Evolutionary conservation across 2,113 vertebrate species (phyloP), one percentile per base, ranked within the genome.

Genomic region (Baryphthengus martii): DNA sequence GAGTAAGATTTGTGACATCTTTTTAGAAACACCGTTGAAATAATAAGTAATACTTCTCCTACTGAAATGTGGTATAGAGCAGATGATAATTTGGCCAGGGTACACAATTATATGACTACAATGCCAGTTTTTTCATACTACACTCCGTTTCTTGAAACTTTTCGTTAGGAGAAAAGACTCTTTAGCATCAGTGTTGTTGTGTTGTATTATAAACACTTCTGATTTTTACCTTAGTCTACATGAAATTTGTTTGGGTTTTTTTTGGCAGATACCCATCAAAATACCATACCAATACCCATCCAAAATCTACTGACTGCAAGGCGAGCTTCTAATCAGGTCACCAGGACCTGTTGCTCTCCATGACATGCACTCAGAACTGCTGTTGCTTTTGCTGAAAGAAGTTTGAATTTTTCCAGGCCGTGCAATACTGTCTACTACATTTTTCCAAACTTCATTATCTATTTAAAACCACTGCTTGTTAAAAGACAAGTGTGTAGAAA

Each of bases 71-170:
- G 12, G 4, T 33, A 18, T 11, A 35, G 24, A 74, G 28, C 74
- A 65, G 17, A 61, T 3, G 7, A 39, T 9, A 14, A 35, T 50
- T 39, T 56, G 44, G 17, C 9, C 33, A 50, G 11, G 3, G 11
- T n/a, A 31, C 13, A 68, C 21, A 79, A 13, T 7, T 31, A 3
- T 59, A 28, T 29, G 59, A 63, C 25, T 62, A 29, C 37, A 56
- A 0, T 40, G 4, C 0, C 0, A n/a, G 5, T 0, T 14, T 55
- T 56, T 53, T 80, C 24, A 5, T n/a, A 45, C 6, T 49, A 45
- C 21, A 75, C 17, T 49, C 21, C 15, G 9, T 85, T 82, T 78
- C 40, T 88, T 76, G 31, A 73, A 52, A 53, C 49, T 40, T 56
- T 97, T 91, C n/a, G 13, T 37, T 59, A 72, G 17, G 13, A 95